Evolutionary conservation across 2,797 vertebrate species (phyloP), one percentile per base, ranked within the genome.

Genomic region (Enteromius radiatus): DNA sequence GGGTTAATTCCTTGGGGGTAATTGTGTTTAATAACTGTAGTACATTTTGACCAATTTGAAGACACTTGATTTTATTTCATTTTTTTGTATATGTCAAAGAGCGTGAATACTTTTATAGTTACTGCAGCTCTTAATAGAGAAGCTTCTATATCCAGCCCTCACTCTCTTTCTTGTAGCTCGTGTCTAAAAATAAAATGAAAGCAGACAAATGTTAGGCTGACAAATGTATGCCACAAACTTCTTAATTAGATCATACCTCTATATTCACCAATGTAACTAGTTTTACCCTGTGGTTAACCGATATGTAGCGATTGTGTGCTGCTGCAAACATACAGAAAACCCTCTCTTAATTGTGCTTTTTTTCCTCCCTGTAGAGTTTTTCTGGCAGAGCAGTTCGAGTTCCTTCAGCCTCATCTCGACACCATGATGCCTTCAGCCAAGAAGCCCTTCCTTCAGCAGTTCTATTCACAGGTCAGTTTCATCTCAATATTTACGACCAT

Each of bases 371-470:
- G 43, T 90, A 99, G 98, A 87, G 98, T 98, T 41, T 99, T 99
- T 92, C 91, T 99, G 90, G 97, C 98, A 0, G 98, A 99, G 86
- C 98, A 99, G 87, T 99, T 99, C 89, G 98, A 99, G 86, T 97
- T 96, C 83, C 96, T 99, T 65, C 98, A 99, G 91, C 95, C 96
- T 45, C 97, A 99, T 91, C 95, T 99, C 80, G 98, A 99, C 91
- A 94, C 95, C 0, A 98, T 99, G 95, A 99, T 99, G 97, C 98
- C 98, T 83, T 94, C 96, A 84, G 97, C 96, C 83, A 99, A 99
- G 94, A 99, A 99, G 78, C 97, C 98, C 64, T 99, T 99, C 89
- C 96, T 99, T 56, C 98, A 99, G 78, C 98, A 99, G 92, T 99
- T 99, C 90, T 99, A 99, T 86, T 99, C 98, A 79, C 98, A 99